phyloP scores from a whole-genome alignment of 2,113 vertebrate species.

The Cyphomyrus discorhynchus region DNA sequence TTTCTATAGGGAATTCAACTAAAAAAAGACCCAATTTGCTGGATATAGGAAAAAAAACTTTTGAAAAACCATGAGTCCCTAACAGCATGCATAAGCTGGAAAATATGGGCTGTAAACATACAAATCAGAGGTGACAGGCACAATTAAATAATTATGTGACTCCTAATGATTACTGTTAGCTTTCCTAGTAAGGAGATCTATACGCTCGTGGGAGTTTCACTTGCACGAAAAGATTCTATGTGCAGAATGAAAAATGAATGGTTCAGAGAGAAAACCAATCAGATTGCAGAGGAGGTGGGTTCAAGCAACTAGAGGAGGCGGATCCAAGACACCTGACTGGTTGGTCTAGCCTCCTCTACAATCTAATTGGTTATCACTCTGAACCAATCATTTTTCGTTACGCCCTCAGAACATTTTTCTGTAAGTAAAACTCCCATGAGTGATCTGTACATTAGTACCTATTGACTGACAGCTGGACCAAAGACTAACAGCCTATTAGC shows the following conservation, averaged over 20 bases:
- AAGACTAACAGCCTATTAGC: neutral
- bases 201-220: neutral
- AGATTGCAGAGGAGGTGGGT: too few relatives aligned
- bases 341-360: neutral
- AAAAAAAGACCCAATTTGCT: neutral
- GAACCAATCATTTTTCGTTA: too few relatives aligned
- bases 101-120: neutral
- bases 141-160: neutral
- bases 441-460: neutral
- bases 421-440: too few relatives aligned
- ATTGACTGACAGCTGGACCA: neutral
- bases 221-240: too few relatives aligned
- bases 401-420: too few relatives aligned
- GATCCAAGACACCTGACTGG: neutral
- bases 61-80: neutral
- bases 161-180: neutral
- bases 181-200: neutral
- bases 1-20: neutral
- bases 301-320: neutral
- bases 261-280: too few relatives aligned
- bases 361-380: neutral
- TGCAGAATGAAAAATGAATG: neutral
- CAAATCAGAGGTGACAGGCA: neutral
- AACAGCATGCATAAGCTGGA: neutral
- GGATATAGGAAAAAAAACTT: neutral